phyloP scores from a whole-genome alignment of 2,113 vertebrate genomes.

The Myiozetetes cayanensis region DNA sequence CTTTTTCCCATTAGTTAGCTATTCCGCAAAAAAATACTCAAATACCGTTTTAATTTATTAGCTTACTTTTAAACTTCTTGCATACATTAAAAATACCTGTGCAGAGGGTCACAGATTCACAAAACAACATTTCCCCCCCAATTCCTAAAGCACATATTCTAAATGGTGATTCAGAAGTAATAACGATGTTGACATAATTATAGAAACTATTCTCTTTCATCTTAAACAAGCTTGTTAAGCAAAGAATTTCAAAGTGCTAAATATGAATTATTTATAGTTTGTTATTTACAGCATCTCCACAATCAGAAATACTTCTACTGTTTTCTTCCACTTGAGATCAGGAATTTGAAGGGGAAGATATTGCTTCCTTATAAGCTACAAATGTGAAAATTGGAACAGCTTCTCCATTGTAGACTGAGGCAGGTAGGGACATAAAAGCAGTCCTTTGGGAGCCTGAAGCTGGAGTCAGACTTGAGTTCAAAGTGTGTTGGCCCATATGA shows the following conservation, averaged over 20 bases:
- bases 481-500: background rate
- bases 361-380: background rate
- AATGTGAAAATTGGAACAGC: background rate
- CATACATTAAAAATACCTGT: background rate
- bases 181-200: background rate
- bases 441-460: background rate
- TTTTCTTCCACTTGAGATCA: background rate
- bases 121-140: background rate
- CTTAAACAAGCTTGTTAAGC: background rate
- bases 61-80: background rate
- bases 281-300: background rate
- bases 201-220: background rate
- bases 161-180: background rate
- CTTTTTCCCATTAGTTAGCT: background rate
- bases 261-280: background rate
- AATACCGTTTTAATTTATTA: background rate
- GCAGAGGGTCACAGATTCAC: background rate
- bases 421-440: rapidly evolving
- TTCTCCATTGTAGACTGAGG: background rate
- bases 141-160: background rate
- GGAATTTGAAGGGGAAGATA: background rate
- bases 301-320: background rate
- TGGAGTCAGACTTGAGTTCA: background rate
- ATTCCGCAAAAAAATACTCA: background rate
- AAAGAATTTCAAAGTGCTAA: background rate